Base-by-base conservation (phyloP, 1,140 invertebrate species). In the Yoshiicerus persimilis region DNA sequence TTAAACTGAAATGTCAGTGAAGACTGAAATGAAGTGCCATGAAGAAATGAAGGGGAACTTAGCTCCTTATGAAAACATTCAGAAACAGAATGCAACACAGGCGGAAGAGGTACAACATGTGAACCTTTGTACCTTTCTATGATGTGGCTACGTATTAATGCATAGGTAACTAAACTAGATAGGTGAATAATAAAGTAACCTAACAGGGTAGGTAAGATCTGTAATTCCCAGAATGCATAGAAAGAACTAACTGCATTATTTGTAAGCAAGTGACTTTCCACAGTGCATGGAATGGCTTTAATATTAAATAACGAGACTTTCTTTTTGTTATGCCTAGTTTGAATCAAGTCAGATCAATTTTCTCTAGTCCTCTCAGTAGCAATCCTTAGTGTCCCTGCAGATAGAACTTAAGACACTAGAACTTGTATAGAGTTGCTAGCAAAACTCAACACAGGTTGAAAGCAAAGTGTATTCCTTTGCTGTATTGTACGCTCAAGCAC, bases 31-130 rank as follows among this genome's bases (percentile, higher is more conserved):
- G 32, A 80, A 80, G 34, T 80, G 30, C 30, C 30, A 80, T 80
- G 75, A 80, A 80, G 75, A n/a, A 80, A 80, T 80, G 75, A 80
- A 80, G 75, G 32, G 34, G 75, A 80, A 80, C 30, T 70, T 70
- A 27, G 25, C 23, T 4, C 23, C 25, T 34, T 80, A 34, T 20
- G 75, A 36, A 38, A 20, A 36, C 16, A 36, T 36, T 36, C 20
- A 23, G 30, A 38, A 80, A 11, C 8, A 64, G n/a, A 25, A 23
- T 4, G n/a, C n/a, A 23, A n/a, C 25, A 23, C 62, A 47, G 2
- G 20, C 41, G 1, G 41, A 16, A 4, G n/a, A 47, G 41, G 10
- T 70, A 70, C 27, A 27, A 30, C 30, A 70, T 25, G 25, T 25
- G 10, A 16, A 30, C 66, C 27, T 70, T 23, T 70, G 66, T 70